These are phyloP conservation scores for Meloidogyne chitwoodi DNA, from an alignment of 1,140 invertebrate species.

Conservation along the genomic window DNA sequence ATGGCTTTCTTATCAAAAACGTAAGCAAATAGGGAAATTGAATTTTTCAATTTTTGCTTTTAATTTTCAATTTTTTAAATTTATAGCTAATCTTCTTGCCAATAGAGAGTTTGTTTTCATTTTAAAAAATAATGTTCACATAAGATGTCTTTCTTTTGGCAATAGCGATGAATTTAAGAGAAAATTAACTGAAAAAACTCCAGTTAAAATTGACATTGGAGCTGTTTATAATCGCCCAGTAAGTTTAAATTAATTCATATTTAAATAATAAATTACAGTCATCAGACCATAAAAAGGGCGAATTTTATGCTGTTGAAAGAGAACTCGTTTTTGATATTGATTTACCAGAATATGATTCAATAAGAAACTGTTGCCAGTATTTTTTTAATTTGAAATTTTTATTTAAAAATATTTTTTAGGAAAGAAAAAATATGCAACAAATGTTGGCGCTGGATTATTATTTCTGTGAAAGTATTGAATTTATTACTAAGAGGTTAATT, in stretches of 20 bases:
- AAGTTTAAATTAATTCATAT: constrained; percentile 48
- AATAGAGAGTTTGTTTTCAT: constrained; percentile 94
- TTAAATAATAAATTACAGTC: constrained; percentile 62
- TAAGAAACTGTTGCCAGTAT: constrained; percentile 74
- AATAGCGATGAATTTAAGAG: constrained; percentile 75
- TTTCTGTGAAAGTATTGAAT: constrained; percentile 87
- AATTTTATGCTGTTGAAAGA: constrained; percentile 69
- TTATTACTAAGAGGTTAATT: constrained; percentile 72
- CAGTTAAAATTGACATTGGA: constrained; percentile 92
- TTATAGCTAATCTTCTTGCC: constrained; percentile 66
- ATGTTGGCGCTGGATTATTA: constrained; percentile 94
- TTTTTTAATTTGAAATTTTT: constrained; percentile 28
- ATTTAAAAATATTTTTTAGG: constrained; percentile 10
- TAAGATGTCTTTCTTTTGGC: constrained; percentile 82
- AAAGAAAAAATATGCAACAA: constrained; percentile 73
- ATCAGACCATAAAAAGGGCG: constrained; percentile 65
- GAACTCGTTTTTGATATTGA: constrained; percentile 99
- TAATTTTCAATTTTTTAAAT: background rate
- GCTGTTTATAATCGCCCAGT: constrained; percentile 78
- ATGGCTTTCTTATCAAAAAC: constrained; percentile 37
- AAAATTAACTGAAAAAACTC: constrained; percentile 72
- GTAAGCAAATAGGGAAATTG: too few relatives aligned
- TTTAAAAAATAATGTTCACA: constrained; percentile 83
- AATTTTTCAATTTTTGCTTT: too few relatives aligned
- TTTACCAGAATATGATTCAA: constrained; percentile 97